These are phyloP conservation scores for Psittacula cyanocephala DNA, from an alignment of 2,113 vertebrate genomes.

Conservation along the genomic window DNA sequence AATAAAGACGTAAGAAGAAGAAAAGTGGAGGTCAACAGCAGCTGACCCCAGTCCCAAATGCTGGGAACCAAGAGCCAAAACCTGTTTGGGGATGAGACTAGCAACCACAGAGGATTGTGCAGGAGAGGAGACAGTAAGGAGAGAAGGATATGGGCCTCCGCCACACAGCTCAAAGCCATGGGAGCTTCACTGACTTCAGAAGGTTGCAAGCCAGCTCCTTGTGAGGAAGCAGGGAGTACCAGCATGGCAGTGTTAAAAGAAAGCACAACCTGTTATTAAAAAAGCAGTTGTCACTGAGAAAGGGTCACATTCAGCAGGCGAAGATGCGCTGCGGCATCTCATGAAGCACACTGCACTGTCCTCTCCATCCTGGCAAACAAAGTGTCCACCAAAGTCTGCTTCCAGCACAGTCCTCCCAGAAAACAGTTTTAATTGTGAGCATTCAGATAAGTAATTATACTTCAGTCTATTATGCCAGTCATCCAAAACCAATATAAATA, in stretches of 20 bases:
- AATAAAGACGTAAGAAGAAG: not conserved
- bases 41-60: not conserved
- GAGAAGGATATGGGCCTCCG: not conserved
- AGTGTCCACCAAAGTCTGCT: not conserved
- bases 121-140: not conserved
- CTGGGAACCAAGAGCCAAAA: not conserved
- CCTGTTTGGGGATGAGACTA: not conserved
- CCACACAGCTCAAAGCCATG: rapidly evolving
- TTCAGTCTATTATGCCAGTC: conserved; percentile 29
- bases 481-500: conserved; percentile 35
- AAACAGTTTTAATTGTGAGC: conserved; percentile 45
- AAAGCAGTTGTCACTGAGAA: not conserved
- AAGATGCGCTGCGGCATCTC: rapidly evolving
- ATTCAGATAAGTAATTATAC: conserved; percentile 45
- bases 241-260: not conserved
- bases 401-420: not conserved
- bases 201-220: not conserved
- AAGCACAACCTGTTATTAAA: not conserved
- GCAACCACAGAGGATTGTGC: not conserved
- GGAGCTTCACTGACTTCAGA: not conserved
- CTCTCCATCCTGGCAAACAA: not conserved
- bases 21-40: not conserved
- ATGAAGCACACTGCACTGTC: not conserved
- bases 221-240: not conserved
- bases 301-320: not conserved